Conservation (phyloP, 2,113 vertebrate species). For the Egretta garzetta region DNA sequence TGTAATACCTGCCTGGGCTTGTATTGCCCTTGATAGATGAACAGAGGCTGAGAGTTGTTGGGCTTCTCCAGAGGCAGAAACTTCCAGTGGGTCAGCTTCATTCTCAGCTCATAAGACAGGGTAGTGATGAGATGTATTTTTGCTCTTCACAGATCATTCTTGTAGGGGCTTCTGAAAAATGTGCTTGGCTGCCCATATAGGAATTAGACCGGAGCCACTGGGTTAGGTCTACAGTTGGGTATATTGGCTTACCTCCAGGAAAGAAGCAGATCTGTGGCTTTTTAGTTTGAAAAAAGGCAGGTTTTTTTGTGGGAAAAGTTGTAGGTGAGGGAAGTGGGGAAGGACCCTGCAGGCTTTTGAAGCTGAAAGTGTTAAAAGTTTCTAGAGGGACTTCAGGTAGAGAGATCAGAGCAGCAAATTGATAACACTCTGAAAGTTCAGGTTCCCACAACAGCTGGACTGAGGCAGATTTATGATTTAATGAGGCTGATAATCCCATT, state of each 20-base stretch:
- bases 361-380: not conserved
- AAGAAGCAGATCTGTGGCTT: not conserved
- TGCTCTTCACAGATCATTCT: not conserved
- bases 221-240: not conserved
- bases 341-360: not conserved
- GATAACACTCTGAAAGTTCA: conserved; percentile 12
- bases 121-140: not conserved
- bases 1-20: conserved; percentile 16
- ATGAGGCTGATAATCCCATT: conserved; percentile 56
- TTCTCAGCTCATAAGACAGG: not conserved
- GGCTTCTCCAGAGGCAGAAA: not conserved
- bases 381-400: not conserved
- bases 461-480: conserved; percentile 30
- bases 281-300: not conserved
- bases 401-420: not conserved
- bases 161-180: not conserved
- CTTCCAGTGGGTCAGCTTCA: not conserved
- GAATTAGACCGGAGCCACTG: not conserved
- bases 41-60: not conserved
- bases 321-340: not conserved
- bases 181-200: not conserved
- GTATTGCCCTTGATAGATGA: not conserved
- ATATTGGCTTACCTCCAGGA: not conserved
- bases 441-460: conserved; percentile 53
- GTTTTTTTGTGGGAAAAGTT: not conserved